phyloP scores from a whole-genome alignment of 2,797 vertebrate genomes.

The Oreortyx pictus region DNA sequence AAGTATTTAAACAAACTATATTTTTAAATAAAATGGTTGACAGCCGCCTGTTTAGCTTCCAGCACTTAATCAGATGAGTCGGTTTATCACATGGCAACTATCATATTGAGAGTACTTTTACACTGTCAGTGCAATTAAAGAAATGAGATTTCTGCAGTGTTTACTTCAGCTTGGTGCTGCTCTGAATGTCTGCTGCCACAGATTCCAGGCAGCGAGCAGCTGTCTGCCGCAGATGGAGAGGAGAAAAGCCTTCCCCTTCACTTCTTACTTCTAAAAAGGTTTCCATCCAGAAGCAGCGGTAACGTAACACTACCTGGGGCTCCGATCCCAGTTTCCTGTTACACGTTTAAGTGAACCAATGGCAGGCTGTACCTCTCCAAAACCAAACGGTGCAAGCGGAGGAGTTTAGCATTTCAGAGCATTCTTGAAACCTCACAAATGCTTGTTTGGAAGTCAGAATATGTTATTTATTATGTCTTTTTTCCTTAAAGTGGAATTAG shows the following conservation, averaged over 20 bases:
- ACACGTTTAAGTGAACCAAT: not conserved
- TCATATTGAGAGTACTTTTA: not conserved
- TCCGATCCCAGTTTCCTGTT: conserved; percentile 60
- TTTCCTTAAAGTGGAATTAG: not conserved
- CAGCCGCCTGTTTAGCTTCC: not conserved
- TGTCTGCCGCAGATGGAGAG: conserved; percentile 53
- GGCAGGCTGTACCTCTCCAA: not conserved
- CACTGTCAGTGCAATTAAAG: not conserved
- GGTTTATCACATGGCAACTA: not conserved
- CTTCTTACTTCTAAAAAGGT: conserved; percentile 34
- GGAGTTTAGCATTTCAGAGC: conserved; percentile 37
- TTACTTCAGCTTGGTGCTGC: conserved; percentile 32
- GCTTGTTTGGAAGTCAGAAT: not conserved
- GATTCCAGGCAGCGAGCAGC: conserved; percentile 41
- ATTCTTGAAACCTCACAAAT: not conserved
- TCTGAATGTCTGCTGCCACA: conserved; percentile 48
- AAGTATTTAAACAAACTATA: not conserved
- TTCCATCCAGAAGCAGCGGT: conserved; percentile 36
- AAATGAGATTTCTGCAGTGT: conserved; percentile 8
- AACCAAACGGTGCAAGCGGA: conserved; percentile 18
- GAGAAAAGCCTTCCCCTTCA: conserved; percentile 4
- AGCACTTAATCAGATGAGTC: not conserved
- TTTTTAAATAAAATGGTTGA: not conserved
- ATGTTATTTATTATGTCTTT: not conserved
- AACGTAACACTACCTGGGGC: conserved; percentile 54